Percentiles rank a stretch among this genome's conserved stretches.
phyloP scores from a whole-genome alignment of 2,888 invertebrate species.

The Troides oblongomaculatus region DNA sequence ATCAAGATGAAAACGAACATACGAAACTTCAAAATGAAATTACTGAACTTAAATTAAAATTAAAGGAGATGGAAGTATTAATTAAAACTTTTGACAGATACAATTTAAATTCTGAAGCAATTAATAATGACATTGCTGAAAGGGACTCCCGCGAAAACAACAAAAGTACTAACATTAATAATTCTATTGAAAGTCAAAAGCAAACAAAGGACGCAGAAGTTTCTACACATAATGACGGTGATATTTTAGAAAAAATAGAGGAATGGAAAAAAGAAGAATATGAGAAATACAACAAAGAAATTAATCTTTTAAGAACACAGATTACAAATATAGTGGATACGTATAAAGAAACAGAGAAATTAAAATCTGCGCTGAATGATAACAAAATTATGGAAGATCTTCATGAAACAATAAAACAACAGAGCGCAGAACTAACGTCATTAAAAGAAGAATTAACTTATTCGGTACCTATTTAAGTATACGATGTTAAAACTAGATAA shows the following conservation, averaged over 20 bases:
- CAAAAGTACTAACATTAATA: not conserved
- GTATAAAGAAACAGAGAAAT: constrained; percentile 53
- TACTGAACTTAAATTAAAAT: constrained; percentile 67
- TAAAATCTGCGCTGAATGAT: constrained; percentile 43
- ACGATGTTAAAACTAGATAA: not conserved
- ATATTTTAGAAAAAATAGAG: constrained; percentile 64
- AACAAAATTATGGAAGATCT: constrained; percentile 59
- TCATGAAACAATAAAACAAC: constrained; percentile 69
- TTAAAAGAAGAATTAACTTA: constrained; percentile 71
- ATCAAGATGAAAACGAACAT: constrained; percentile 68
- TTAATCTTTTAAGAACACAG: constrained; percentile 65
- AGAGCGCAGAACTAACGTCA: constrained; percentile 73
- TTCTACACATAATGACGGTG: constrained; percentile 53
- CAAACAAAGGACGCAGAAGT: constrained; percentile 60
- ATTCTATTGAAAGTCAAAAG: constrained; percentile 35
- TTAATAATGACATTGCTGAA: constrained; percentile 16
- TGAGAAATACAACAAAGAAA: constrained; percentile 76
- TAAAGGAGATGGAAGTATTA: constrained; percentile 68
- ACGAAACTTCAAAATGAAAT: constrained; percentile 78
- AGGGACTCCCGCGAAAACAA: not conserved
- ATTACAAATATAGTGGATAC: constrained; percentile 62
- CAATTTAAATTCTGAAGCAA: constrained; percentile 28
- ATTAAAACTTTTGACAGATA: constrained; percentile 44
- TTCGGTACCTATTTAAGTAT: constrained; percentile 47
- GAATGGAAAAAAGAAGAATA: constrained; percentile 77